phyloP scores from a whole-genome alignment of 2,113 vertebrate genomes.

The Ophiodon elongatus region DNA sequence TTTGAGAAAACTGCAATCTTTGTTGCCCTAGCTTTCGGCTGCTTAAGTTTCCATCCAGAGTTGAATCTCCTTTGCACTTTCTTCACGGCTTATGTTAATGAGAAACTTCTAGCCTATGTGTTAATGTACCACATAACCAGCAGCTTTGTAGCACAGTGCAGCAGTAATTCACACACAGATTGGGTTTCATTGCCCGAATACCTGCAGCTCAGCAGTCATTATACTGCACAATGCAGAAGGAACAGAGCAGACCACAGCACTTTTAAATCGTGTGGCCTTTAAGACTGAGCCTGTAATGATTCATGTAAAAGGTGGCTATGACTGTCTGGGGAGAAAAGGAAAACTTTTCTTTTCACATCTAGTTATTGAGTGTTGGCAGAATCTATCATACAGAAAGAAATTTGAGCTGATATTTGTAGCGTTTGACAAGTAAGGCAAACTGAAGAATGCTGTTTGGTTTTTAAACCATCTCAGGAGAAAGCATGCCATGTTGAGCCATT shows the following conservation, averaged over 20 bases:
- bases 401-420: neutral
- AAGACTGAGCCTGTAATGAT: conserved; percentile 23
- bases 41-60: conserved; percentile 6
- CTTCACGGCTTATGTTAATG: conserved; percentile 27
- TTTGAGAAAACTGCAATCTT: conserved; percentile 18
- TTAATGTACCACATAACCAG: conserved; percentile 45
- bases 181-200: conserved; percentile 49
- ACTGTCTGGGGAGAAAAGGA: neutral
- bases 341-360: conserved; percentile 8
- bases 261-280: conserved; percentile 29
- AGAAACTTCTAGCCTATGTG: conserved; percentile 15
- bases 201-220: conserved; percentile 54
- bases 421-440: neutral
- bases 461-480: neutral
- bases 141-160: conserved; percentile 13
- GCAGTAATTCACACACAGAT: conserved; percentile 16
- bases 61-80: conserved; percentile 30
- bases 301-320: conserved; percentile 1
- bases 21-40: neutral
- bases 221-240: conserved; percentile 23
- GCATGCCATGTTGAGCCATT: neutral
- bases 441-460: neutral
- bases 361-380: neutral
- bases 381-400: neutral
- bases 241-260: conserved; percentile 37